These are phyloP conservation scores for Anastrepha ludens DNA, from an alignment of 1,140 invertebrate species.

Conservation along the genomic window DNA sequence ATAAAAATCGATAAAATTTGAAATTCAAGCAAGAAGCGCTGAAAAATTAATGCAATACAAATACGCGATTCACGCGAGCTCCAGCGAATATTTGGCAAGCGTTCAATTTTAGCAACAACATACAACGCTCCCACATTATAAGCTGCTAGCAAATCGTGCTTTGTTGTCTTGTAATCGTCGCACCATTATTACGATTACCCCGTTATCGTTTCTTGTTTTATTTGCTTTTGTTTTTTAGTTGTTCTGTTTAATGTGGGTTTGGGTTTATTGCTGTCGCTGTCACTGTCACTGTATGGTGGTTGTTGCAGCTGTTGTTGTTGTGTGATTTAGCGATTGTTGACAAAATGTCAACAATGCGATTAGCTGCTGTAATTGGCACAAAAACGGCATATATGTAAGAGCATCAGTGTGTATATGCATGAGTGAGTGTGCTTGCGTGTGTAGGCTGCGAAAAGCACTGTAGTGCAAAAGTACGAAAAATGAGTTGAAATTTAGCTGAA, in stretches of 20 bases:
- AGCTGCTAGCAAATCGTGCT: conserved; percentile 27
- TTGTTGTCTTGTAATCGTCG: conserved; percentile 40
- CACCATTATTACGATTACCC: conserved; percentile 45
- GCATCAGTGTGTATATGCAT: too few species aligned
- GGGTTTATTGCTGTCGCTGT: not conserved
- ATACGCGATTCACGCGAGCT: conserved; percentile 14
- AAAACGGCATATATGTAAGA: not conserved
- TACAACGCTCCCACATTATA: conserved; percentile 4
- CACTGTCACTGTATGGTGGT: not conserved
- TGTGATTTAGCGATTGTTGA: conserved; percentile 28
- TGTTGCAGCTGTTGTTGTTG: not conserved
- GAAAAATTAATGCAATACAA: conserved; percentile 2
- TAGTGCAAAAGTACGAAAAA: not conserved
- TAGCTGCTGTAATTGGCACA: conserved; percentile 44
- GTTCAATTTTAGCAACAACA: conserved; percentile 2
- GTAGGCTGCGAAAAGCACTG: not conserved
- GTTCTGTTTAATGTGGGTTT: not conserved
- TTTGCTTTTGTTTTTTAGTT: not conserved
- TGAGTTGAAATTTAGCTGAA: not conserved
- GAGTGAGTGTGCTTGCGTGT: not conserved
- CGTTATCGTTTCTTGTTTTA: conserved; percentile 13
- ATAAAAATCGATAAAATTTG: conserved; percentile 24
- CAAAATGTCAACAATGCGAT: conserved; percentile 50
- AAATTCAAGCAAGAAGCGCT: not conserved
- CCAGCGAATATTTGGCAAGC: not conserved